A percentile compares a stretch with the other conserved stretches of the same genome.
These are phyloP conservation scores for Brienomyrus brachyistius DNA, from an alignment of 2,113 vertebrate genomes.

Conservation along the genomic window DNA sequence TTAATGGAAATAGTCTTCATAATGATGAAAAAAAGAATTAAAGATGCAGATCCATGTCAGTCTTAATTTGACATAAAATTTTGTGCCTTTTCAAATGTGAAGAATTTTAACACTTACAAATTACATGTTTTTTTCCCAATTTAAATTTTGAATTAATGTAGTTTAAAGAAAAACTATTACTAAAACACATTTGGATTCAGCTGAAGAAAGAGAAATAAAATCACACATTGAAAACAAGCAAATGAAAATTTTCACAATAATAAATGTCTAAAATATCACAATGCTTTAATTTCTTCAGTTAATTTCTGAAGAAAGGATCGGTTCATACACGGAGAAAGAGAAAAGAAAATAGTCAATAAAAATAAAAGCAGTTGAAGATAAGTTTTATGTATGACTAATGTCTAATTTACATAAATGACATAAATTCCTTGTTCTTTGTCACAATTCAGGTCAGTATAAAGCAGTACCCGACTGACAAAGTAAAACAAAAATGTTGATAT, in stretches of 20 bases:
- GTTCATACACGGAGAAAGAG: background rate
- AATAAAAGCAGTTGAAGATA: background rate
- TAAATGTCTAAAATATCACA: background rate
- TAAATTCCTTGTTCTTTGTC: background rate
- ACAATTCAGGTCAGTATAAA: background rate
- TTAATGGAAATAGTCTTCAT: constrained; percentile 17
- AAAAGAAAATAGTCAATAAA: background rate
- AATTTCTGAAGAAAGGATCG: background rate
- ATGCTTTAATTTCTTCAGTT: background rate
- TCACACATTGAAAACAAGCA: background rate
- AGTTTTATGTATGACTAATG: background rate
- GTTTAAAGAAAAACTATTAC: background rate
- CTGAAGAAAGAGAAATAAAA: background rate
- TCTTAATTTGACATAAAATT: background rate
- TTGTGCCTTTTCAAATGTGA: background rate
- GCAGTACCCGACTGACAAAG: background rate
- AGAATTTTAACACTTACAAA: background rate
- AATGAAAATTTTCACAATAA: background rate
- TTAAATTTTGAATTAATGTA: background rate
- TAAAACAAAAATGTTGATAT: background rate
- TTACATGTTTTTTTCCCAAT: background rate
- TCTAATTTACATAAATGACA: background rate
- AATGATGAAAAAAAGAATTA: constrained; percentile 16
- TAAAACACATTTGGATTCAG: background rate
- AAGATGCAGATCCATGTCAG: background rate